Base-by-base conservation (phyloP, 2,797 vertebrate genomes). In the Euthynnus affinis region DNA sequence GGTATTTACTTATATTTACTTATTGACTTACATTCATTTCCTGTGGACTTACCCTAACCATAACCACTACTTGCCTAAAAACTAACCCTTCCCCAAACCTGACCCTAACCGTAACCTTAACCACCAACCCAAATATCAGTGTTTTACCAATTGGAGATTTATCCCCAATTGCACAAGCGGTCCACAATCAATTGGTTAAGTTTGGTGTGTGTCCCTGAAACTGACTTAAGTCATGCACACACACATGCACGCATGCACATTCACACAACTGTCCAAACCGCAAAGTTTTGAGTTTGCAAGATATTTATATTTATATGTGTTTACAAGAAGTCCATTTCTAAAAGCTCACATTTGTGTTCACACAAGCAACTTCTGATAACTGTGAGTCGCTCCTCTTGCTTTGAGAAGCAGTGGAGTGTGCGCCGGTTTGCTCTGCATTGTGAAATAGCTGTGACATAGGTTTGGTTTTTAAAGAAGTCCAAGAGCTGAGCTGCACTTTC, bases 391-490 rank as follows among this genome's bases (percentile, higher is more conserved):
- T 82, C 29, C 34, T 78, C 22, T 62, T 67, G 44, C 80, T 86
- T 87, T 85, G 81, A 79, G 83, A 29, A 57, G 80, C 91, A 87
- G 71, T 34, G 58, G 78, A 81, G 85, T 88, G 88, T 72, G 61
- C 2, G 20, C 71, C 57, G 69, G 84, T 76, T 77, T 78, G 40
- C 69, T 83, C 68, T 71, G 75, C 66, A 58, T 82, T 66, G 71
- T 72, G 69, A 81, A 79, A 74, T 14, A 66, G 60, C 76, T 76
- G 8, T 44, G 67, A 77, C 49, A 15, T 49, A 52, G 76, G 60
- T 17, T 64, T 48, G 0, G 64, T 62, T 69, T 70, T 70, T 17
- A 59, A 78, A 85, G 61, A 69, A 49, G 68, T 78, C 78, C 58
- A 61, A 22, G 65, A 88, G 84, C 86, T 86, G 72, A 89, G 52